Conservation (phyloP, 2,113 vertebrate genomes). For the Mionectes macconnelli region DNA sequence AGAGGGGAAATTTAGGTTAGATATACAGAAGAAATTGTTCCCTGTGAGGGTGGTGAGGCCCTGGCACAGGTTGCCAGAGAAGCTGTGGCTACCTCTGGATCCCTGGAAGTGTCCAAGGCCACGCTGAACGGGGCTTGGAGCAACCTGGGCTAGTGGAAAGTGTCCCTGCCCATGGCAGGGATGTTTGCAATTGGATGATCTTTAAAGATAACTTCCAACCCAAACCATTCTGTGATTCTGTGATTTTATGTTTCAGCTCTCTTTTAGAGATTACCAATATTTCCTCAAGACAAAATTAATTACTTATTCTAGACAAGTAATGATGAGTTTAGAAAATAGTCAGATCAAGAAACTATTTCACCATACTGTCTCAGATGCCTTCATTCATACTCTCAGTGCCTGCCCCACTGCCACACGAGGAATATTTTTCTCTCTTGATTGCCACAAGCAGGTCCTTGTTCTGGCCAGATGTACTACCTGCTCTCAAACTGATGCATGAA, state of each 20-base stretch:
- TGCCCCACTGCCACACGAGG: accelerated
- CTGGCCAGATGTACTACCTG: neutral
- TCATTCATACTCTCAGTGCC: neutral
- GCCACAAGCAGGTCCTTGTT: neutral
- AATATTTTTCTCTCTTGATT: neutral
- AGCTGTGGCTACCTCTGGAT: neutral
- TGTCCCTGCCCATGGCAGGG: neutral
- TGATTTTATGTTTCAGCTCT: neutral
- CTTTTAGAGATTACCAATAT: neutral
- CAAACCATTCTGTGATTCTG: neutral
- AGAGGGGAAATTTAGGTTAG: neutral
- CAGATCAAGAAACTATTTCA: neutral
- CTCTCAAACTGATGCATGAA: neutral
- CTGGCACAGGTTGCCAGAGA: accelerated
- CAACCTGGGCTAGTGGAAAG: accelerated
- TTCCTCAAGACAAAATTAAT: neutral
- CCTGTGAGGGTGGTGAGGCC: neutral
- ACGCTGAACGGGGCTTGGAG: accelerated
- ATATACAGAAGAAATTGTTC: neutral
- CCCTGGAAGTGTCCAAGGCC: neutral
- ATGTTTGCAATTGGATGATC: neutral
- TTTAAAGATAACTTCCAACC: neutral
- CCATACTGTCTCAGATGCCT: neutral
- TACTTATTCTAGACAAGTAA: neutral
- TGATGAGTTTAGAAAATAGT: neutral